Evolutionary conservation across 2,113 vertebrate genomes (phyloP), one percentile per base, ranked within the genome.

Genomic region (Chloroceryle aenea): DNA sequence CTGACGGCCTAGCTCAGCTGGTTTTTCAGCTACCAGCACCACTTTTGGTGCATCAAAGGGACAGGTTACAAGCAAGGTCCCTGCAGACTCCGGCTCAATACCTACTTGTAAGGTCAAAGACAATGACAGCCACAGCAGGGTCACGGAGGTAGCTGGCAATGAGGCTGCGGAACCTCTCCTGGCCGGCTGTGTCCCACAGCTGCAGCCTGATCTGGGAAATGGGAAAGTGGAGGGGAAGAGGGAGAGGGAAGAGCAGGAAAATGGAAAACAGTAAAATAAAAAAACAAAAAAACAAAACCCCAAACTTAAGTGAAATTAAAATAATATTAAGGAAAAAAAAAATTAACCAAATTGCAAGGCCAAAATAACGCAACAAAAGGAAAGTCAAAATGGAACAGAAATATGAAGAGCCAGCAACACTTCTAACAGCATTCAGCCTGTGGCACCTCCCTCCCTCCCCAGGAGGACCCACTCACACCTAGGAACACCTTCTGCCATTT

Each of bases 51-150:
- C 48, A 50, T 14, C 56, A 30, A 61, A 79, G 29, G 43, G 1
- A 50, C 3, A 3, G 3, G 25, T 43, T 32, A 74, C 43, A 78
- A 80, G 91, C 79, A 53, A 74, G 59, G 79, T 66, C 93, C 79
- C 89, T 95, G 93, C 93, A 92, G 95, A 76, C 93, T 76, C 73
- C 7, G 63, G 97, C 98, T 98, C 95, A 91, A 96, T 99, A 99
- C 99, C 98, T 99, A 99, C 99, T 99, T 99, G 99, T 98, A 95
- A 99, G 97, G 98, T 98, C 99, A 98, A 98, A 99, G 98, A 99
- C 99, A 98, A 99, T 98, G 98, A 99, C 98, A 97, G 99, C 98
- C 89, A 98, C 98, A 62, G 99, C 99, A 95, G 99, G 99, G 98
- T 99, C 99, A 93, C 98, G 98, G 98, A 98, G 99, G 98, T 99